These are phyloP conservation scores for Ceryle rudis DNA, from an alignment of 2,797 vertebrate genomes.

Conservation along the genomic window DNA sequence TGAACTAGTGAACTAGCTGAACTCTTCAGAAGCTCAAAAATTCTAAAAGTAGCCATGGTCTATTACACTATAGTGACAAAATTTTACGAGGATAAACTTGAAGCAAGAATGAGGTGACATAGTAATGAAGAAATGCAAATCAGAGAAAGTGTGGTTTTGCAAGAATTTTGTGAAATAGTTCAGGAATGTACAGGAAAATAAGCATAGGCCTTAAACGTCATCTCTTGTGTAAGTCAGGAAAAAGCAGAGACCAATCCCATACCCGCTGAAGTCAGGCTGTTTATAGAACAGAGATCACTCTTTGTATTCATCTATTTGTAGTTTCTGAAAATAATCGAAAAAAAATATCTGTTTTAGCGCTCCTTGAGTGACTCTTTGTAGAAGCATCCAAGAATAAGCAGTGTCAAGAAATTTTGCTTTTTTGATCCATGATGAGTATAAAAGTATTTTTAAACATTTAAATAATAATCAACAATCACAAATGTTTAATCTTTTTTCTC, in stretches of 20 bases:
- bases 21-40: background rate
- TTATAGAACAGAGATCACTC: background rate
- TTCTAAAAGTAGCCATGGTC: background rate
- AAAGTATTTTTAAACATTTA: background rate
- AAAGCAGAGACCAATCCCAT: background rate
- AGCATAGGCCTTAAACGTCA: accelerated
- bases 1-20: background rate
- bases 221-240: background rate
- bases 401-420: background rate
- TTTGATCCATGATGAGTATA: background rate
- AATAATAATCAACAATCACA: background rate
- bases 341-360: background rate
- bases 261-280: background rate
- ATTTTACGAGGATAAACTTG: background rate
- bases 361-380: background rate
- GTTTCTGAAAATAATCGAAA: background rate
- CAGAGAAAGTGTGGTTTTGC: background rate
- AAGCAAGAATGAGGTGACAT: background rate
- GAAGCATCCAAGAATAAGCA: conserved; percentile 40
- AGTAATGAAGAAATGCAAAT: background rate
- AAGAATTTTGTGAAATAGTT: background rate
- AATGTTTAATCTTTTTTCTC: background rate
- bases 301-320: background rate
- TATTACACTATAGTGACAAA: background rate
- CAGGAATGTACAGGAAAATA: background rate